Percentiles rank a stretch among this genome's conserved stretches.
phyloP scores from a whole-genome alignment of 1,140 invertebrate genomes.

The Arctopsyche grandis region DNA sequence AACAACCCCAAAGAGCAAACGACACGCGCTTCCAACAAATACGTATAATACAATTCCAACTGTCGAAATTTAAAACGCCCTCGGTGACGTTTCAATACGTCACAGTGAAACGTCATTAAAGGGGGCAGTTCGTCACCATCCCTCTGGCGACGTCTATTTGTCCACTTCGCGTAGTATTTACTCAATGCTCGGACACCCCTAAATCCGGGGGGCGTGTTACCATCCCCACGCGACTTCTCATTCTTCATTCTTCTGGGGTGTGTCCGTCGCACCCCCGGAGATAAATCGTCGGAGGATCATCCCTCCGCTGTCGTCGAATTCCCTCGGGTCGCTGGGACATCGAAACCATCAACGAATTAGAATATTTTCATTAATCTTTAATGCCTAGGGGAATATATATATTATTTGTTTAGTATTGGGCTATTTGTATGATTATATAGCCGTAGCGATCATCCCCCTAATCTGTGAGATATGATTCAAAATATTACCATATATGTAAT shows the following conservation, averaged over 20 bases:
- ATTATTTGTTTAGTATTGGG: background rate
- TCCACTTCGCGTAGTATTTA: conserved; percentile 36
- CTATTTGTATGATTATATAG: conserved; percentile 11
- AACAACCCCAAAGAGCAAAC: background rate
- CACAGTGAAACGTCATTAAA: background rate
- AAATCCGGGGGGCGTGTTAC: conserved; percentile 29
- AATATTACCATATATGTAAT: no score
- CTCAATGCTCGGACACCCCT: conserved; percentile 36
- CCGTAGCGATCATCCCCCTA: background rate
- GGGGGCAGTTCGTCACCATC: background rate
- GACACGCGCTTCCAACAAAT: background rate
- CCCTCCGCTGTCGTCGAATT: background rate
- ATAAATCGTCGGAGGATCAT: background rate
- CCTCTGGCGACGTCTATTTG: background rate
- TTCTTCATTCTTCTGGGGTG: background rate
- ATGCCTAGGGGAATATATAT: background rate
- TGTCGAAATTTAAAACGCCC: conserved; percentile 13
- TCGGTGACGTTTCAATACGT: background rate
- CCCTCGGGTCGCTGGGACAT: background rate
- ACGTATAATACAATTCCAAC: background rate
- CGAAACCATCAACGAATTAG: conserved; percentile 24
- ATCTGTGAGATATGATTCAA: background rate
- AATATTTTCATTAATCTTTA: conserved; percentile 17
- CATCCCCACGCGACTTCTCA: background rate
- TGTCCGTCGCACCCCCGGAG: background rate